These are phyloP conservation scores for Pseudoips prasinana DNA, from an alignment of 2,888 invertebrate species.

Conservation along the genomic window DNA sequence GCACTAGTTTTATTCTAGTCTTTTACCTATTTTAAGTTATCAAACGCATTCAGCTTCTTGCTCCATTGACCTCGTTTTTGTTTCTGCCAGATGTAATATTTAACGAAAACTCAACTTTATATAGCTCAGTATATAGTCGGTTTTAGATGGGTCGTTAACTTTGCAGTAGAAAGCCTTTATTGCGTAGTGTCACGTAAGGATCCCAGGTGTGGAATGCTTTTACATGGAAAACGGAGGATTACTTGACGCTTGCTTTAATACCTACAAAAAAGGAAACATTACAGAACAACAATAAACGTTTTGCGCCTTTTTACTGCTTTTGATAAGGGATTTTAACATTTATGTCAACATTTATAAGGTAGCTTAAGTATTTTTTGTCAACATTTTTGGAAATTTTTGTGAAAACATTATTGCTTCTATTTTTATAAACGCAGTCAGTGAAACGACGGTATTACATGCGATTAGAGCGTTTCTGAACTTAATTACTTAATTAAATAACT, in stretches of 20 bases:
- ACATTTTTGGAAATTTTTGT: slow-evolving; percentile 8
- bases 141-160: slow-evolving; percentile 21
- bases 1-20: slow-evolving; percentile 12
- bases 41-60: slow-evolving; percentile 67
- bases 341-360: slow-evolving; percentile 17
- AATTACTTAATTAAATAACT: slow-evolving; percentile 63
- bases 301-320: slow-evolving; percentile 20
- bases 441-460: slow-evolving; percentile 56
- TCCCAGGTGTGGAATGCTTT: slow-evolving; percentile 75
- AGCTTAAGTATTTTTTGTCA: slow-evolving; percentile 2
- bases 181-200: slow-evolving; percentile 70
- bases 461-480: slow-evolving; percentile 51
- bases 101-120: slow-evolving; percentile 31
- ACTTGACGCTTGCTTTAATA: slow-evolving; percentile 61
- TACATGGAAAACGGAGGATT: slow-evolving; percentile 63
- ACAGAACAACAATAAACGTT: slow-evolving; percentile 34
- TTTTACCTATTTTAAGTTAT: slow-evolving; percentile 39
- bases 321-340: slow-evolving; percentile 19
- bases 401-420: slow-evolving; percentile 23
- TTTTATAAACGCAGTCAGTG: slow-evolving; percentile 41
- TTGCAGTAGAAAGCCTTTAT: slow-evolving; percentile 56
- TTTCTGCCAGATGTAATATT: slow-evolving; percentile 21
- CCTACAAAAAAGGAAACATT: slow-evolving; percentile 50
- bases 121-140: slow-evolving; percentile 19
- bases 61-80: slow-evolving; percentile 64